A percentile compares a stretch with the other conserved stretches of the same genome.
These are phyloP conservation scores for Phrynocephalus vlangalii DNA, from an alignment of 2,797 vertebrate genomes.

Conservation along the genomic window DNA sequence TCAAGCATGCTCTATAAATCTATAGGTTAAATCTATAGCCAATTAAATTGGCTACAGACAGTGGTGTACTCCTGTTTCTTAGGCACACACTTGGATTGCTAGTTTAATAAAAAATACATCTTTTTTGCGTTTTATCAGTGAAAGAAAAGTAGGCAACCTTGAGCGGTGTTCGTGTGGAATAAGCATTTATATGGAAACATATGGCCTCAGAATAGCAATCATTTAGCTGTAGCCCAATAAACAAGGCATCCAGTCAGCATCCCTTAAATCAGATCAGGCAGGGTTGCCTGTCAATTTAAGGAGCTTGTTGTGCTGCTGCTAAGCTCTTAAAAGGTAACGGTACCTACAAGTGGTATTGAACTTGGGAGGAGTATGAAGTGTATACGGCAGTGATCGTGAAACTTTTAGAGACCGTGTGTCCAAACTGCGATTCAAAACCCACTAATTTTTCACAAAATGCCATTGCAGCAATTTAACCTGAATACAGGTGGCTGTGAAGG, in stretches of 20 bases:
- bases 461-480: no score
- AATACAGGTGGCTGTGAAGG: no score
- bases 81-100: not conserved
- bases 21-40: not conserved
- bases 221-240: not conserved
- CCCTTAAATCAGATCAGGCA: slow-evolving; percentile 1
- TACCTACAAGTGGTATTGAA: no score
- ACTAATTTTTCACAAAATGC: no score
- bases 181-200: not conserved
- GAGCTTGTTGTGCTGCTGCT: not conserved
- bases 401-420: no score
- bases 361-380: no score
- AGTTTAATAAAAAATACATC: not conserved
- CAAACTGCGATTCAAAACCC: no score
- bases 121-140: slow-evolving; percentile 1
- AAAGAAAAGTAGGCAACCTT: not conserved
- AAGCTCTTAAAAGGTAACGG: no score
- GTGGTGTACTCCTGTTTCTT: slow-evolving; percentile 6
- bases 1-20: not conserved
- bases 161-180: not conserved
- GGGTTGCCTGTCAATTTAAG: not conserved
- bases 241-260: not conserved
- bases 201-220: not conserved
- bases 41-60: slow-evolving; percentile 22
- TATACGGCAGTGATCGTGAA: no score